phyloP scores from a whole-genome alignment of 2,113 vertebrate genomes.

The Agapornis roseicollis region DNA sequence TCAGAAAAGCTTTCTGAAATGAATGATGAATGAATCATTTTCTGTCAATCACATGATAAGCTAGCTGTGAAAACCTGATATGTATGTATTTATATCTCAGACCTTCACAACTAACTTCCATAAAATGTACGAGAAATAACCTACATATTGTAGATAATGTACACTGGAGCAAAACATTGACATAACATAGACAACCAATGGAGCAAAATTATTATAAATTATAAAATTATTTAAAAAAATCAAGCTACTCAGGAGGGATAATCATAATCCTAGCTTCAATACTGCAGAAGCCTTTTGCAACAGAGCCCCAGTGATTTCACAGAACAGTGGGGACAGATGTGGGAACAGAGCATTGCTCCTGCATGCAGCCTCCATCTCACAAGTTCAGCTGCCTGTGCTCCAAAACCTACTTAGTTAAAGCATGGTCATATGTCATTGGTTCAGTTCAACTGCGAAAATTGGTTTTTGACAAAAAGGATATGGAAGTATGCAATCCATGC shows the following conservation, averaged over 20 bases:
- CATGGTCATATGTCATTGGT: not conserved
- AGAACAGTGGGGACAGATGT: not conserved
- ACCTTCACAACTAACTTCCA: not conserved
- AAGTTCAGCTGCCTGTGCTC: not conserved
- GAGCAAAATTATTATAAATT: not conserved
- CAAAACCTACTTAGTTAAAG: not conserved
- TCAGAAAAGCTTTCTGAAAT: conserved; percentile 30
- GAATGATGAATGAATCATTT: conserved; percentile 44
- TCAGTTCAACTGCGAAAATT: not conserved
- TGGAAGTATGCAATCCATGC: not conserved
- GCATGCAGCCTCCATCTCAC: not conserved
- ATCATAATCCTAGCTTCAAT: not conserved
- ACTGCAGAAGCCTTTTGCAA: not conserved
- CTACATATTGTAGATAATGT: not conserved
- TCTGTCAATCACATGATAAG: conserved; percentile 47
- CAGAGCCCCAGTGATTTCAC: not conserved
- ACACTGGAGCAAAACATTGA: too few relatives aligned
- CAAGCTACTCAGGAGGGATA: not conserved
- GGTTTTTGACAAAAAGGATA: not conserved
- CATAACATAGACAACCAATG: not conserved
- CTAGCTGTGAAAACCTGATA: not conserved
- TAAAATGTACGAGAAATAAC: not conserved
- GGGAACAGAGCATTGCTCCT: not conserved
- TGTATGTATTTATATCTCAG: conserved; percentile 7
- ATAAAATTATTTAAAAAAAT: not conserved